Conservation (phyloP, 2,113 vertebrate species). For the Eptesicus fuscus region DNA sequence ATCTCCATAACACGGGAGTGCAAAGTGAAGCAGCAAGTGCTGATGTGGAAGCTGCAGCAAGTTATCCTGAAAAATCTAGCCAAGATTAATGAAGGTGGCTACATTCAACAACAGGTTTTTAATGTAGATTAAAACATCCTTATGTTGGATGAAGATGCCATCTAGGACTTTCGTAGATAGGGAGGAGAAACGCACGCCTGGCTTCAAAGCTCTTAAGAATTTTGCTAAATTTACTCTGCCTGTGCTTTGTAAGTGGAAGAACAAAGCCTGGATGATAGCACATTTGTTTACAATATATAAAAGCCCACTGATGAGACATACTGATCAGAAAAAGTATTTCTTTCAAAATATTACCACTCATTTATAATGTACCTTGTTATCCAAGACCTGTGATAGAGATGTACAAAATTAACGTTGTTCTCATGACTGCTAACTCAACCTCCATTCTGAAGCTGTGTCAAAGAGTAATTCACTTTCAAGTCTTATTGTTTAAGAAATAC, state of each 20-base stretch:
- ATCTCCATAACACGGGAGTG: too few species aligned
- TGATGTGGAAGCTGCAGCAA: too few species aligned
- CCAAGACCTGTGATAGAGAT: neutral
- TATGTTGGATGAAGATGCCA: neutral
- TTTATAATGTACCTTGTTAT: neutral
- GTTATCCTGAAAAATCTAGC: too few species aligned
- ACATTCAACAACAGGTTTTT: neutral
- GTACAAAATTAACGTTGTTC: neutral
- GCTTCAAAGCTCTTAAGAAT: neutral
- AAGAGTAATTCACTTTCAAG: neutral
- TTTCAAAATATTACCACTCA: neutral
- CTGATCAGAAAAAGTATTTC: neutral
- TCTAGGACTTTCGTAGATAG: neutral
- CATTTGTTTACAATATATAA: too few species aligned
- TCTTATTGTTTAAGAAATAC: too few species aligned
- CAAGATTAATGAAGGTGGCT: too few species aligned
- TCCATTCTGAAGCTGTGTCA: neutral
- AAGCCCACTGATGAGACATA: neutral
- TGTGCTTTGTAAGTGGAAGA: too few species aligned
- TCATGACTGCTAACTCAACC: neutral
- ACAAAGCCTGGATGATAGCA: too few species aligned
- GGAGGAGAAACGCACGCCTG: neutral
- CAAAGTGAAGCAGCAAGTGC: too few species aligned
- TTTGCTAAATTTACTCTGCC: too few species aligned
- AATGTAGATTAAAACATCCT: neutral